These are phyloP conservation scores for Tympanoctomys barrerae DNA, from an alignment of 2,797 vertebrate species.

Conservation along the genomic window DNA sequence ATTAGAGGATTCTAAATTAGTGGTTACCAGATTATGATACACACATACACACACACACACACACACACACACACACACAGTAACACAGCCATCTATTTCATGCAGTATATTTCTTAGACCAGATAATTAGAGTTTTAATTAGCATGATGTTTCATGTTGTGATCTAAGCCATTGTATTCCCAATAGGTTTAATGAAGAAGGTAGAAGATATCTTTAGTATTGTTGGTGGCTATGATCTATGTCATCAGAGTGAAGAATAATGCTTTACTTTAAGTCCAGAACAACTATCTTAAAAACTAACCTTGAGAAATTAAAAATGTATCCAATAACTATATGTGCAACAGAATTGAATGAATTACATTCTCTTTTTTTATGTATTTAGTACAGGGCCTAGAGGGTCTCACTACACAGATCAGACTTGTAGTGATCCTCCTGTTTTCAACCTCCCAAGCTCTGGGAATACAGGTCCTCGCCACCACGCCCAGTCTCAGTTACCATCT, in stretches of 20 bases:
- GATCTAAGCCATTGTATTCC: constrained; percentile 71
- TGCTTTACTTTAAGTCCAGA: constrained; percentile 5
- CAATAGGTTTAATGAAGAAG: constrained; percentile 61
- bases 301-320: constrained; percentile 61
- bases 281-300: neutral
- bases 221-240: constrained; percentile 26
- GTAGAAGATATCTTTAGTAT: neutral
- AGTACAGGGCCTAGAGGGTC: too few species aligned
- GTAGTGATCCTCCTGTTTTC: too few species aligned
- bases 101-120: constrained; percentile 62
- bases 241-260: constrained; percentile 45
- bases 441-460: too few species aligned
- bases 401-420: too few species aligned
- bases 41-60: constrained; percentile 9
- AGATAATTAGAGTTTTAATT: constrained; percentile 79
- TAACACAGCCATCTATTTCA: constrained; percentile 63
- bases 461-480: too few species aligned
- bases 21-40: constrained; percentile 71
- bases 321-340: neutral
- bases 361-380: neutral
- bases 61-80: constrained; percentile 57
- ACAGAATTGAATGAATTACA: constrained; percentile 17
- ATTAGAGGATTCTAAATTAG: constrained; percentile 75
- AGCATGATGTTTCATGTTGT: constrained; percentile 68
- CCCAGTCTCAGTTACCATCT: too few species aligned